Percentiles rank a stretch among this genome's conserved stretches.
Conservation (phyloP, 2,113 vertebrate species). For the Puntigrus tetrazona region DNA sequence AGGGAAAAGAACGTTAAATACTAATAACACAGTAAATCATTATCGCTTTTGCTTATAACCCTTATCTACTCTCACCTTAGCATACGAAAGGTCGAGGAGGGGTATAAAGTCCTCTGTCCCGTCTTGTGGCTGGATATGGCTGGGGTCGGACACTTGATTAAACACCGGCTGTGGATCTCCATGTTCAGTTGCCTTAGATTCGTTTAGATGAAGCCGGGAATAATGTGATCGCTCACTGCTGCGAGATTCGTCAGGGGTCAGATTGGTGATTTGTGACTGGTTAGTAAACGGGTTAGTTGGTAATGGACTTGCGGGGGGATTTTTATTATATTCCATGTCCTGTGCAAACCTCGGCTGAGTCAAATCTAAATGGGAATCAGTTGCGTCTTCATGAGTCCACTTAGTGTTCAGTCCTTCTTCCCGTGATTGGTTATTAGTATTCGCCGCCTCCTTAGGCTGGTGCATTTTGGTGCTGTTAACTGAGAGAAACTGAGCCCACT, state of each 20-base stretch:
- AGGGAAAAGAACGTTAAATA: background rate
- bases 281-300: conserved; percentile 1
- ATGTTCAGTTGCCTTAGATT: background rate
- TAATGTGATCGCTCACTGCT: background rate
- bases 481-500: conserved; percentile 72
- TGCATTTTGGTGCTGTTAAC: conserved; percentile 20
- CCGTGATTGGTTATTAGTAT: conserved; percentile 21
- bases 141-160: background rate
- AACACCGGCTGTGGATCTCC: background rate
- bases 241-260: background rate
- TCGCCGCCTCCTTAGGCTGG: background rate
- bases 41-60: background rate
- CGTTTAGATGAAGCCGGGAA: background rate
- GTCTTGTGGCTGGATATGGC: background rate
- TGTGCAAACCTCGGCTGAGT: conserved; percentile 42
- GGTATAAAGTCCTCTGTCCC: conserved; percentile 11
- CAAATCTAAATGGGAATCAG: conserved; percentile 9
- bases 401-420: conserved; percentile 9
- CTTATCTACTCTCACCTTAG: conserved; percentile 41
- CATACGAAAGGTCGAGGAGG: conserved; percentile 39
- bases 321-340: background rate
- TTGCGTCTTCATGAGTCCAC: conserved; percentile 31
- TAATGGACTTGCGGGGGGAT: background rate
- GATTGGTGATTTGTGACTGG: conserved; percentile 15
- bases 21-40: background rate